Conservation (phyloP, 2,113 vertebrate species). For the Gymnogyps californianus region DNA sequence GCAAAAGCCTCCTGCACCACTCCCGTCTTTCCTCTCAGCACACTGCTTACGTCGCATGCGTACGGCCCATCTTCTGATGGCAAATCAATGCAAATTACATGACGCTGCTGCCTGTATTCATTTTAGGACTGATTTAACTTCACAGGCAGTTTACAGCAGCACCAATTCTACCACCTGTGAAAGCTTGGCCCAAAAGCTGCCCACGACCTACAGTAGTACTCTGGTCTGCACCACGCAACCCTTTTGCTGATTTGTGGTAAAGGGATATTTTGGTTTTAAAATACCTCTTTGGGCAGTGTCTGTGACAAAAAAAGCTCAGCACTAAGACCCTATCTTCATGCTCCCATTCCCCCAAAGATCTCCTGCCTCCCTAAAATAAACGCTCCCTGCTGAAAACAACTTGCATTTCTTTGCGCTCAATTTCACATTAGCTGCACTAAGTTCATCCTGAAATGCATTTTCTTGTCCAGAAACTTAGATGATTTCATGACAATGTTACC, state of each 20-base stretch:
- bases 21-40: neutral
- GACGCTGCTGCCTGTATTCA: neutral
- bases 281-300: neutral
- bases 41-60: fast-evolving
- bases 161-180: neutral
- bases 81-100: fast-evolving
- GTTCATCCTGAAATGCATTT: neutral
- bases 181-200: neutral
- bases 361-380: neutral
- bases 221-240: fast-evolving
- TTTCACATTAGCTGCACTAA: neutral
- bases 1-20: fast-evolving
- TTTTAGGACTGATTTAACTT: neutral
- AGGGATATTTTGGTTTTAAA: neutral
- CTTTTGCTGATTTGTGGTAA: neutral
- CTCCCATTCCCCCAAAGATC: neutral
- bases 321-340: neutral
- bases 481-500: neutral
- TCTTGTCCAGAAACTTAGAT: neutral
- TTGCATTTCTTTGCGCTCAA: neutral
- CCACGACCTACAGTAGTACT: fast-evolving
- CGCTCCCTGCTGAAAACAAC: neutral
- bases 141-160: neutral
- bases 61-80: fast-evolving
- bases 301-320: neutral